Base-by-base conservation (phyloP, 2,113 vertebrate genomes). In the Saccopteryx bilineata region DNA sequence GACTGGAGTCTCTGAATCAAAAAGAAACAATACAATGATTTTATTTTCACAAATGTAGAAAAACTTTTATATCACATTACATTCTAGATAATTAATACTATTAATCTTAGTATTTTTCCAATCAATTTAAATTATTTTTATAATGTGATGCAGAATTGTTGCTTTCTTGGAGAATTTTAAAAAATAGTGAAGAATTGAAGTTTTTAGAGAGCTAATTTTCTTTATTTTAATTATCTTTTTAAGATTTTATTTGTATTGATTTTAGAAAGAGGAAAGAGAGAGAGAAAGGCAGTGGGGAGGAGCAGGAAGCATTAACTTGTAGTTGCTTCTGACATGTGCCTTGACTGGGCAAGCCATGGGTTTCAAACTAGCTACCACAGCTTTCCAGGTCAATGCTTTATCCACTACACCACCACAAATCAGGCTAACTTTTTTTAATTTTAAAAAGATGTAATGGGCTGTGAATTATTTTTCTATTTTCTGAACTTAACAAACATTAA, bases 381-480 rank as follows among this genome's bases (percentile, higher is more conserved):
- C 39, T 3, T 39, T 39, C 39, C 39, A 39, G 39, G 39, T 39
- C 39, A 39, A 39, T 39, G 39, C 39, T 39, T 39, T 39, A 39
- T 39, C 39, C 39, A 39, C 39, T 39, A 39, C 39, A 39, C 39
- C 39, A 39, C 39, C 39, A 39, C 39, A 39, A 39, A 39, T 39
- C 39, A 39, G 39, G 3, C 39, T 39, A 39, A 39, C 3, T 90
- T 75, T 69, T 48, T 81, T 74, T 63, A 11, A 76, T 84, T 93
- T 65, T 50, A 46, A 82, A 89, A 86, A 56, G 9, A 56, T 69
- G 17, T 88, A 86, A 0, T 86, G 17, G 50, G 15, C 5, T 52
- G 78, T 54, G 21, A 68, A 50, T 92, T 86, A 89, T 81, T 96
- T 96, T 71, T 91, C 17, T 78, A 46, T 80, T 26, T 54, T 84